phyloP scores from a whole-genome alignment of 2,797 vertebrate species.

The Uromys caudimaculatus region DNA sequence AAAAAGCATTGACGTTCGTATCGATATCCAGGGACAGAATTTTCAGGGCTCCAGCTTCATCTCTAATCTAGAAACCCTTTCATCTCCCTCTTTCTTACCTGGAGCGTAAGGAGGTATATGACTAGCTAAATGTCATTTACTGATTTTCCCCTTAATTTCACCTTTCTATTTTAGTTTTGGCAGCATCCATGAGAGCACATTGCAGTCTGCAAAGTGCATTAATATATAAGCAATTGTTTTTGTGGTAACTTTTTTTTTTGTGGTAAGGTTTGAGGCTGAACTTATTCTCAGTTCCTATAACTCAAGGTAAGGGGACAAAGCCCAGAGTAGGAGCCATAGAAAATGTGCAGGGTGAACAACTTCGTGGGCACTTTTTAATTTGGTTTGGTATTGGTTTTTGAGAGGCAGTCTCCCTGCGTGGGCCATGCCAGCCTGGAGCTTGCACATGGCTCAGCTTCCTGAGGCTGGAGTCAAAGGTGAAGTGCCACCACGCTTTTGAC shows the following conservation, averaged over 20 bases:
- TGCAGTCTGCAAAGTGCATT: constrained; percentile 14
- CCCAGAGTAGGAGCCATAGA: neutral
- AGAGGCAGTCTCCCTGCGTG: neutral
- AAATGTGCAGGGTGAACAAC: neutral
- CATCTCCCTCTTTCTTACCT: constrained; percentile 1
- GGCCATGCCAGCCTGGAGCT: neutral
- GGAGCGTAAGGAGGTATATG: neutral
- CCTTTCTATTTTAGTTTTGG: neutral
- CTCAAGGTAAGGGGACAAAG: neutral
- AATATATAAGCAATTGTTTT: neutral
- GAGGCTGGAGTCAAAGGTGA: neutral
- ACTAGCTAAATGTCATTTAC: constrained; percentile 56
- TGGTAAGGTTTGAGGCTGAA: neutral
- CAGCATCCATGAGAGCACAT: constrained; percentile 6
- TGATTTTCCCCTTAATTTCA: constrained; percentile 54
- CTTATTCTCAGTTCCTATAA: constrained; percentile 11
- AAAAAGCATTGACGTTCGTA: constrained; percentile 65
- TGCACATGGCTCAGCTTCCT: neutral
- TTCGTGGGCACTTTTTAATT: neutral
- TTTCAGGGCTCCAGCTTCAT: constrained; percentile 55
- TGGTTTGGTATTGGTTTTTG: neutral
- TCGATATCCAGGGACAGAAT: constrained; percentile 62
- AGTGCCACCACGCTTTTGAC: neutral
- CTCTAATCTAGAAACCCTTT: constrained; percentile 54
- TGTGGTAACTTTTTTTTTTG: constrained; percentile 39